These are phyloP conservation scores for Gonatopus flavifemur DNA, from an alignment of 1,140 invertebrate species.

Conservation along the genomic window DNA sequence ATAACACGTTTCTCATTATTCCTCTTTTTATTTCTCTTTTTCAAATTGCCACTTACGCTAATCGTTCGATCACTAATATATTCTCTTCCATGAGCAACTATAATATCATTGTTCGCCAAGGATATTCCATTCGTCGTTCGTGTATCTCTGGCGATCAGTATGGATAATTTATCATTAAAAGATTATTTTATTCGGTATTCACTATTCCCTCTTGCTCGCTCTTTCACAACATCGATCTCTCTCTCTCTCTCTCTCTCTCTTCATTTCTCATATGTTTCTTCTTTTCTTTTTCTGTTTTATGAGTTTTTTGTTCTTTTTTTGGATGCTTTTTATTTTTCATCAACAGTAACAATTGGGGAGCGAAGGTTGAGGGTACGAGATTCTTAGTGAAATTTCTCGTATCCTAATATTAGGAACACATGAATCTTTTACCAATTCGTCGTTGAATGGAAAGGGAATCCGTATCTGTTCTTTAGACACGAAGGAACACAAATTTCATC, in stretches of 20 bases:
- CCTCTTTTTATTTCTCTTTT: no score
- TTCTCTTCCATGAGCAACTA: conserved; percentile 19
- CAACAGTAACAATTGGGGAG: conserved; percentile 21
- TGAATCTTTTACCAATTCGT: no score
- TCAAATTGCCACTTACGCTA: no score
- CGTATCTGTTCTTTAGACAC: no score
- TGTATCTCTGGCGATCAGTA: conserved; percentile 5
- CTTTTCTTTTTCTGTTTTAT: no score
- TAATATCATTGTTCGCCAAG: background rate
- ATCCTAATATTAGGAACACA: conserved; percentile 3
- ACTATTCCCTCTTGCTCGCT: conserved; percentile 36
- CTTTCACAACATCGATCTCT: background rate
- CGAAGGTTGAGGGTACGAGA: conserved; percentile 3
- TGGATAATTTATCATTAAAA: conserved; percentile 9
- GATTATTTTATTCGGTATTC: conserved; percentile 20
- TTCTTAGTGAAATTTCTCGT: background rate
- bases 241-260: no score
- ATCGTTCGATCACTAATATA: conserved; percentile 9
- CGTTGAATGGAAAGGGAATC: no score
- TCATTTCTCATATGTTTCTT: no score
- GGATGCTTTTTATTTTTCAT: no score
- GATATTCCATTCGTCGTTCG: background rate
- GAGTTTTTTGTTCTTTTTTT: no score
- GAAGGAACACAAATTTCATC: no score
- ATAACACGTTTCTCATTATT: background rate